Percentiles rank a stretch among this genome's conserved stretches.
These are phyloP conservation scores for Blennius ocellaris DNA, from an alignment of 2,113 vertebrate species.

Conservation along the genomic window DNA sequence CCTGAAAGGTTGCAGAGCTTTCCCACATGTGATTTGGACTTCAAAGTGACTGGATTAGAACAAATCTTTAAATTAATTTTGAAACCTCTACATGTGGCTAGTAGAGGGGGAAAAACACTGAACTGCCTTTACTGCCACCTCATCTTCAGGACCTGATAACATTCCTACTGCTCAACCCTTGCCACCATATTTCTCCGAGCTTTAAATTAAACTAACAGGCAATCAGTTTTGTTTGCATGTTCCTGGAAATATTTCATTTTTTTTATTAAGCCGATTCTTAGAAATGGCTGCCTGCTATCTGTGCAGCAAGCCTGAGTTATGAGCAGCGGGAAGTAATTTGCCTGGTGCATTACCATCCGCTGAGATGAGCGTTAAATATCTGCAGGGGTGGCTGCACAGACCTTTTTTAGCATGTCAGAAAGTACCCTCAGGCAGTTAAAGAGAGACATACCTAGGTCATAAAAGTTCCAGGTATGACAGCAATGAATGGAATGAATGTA, in stretches of 20 bases:
- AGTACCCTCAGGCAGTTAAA: constrained; percentile 48
- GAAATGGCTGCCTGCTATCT: neutral
- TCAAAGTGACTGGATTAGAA: neutral
- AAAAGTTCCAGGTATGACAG: constrained; percentile 51
- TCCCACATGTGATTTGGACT: neutral
- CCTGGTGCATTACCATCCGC: neutral
- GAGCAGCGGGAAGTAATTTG: neutral
- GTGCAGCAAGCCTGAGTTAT: neutral
- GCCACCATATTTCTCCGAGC: neutral
- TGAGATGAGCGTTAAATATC: constrained; percentile 25
- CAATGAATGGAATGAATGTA: constrained; percentile 60
- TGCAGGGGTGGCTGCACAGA: constrained; percentile 21
- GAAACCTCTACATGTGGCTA: neutral
- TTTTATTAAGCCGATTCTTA: no score
- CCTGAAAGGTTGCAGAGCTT: no score
- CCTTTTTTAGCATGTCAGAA: constrained; percentile 41
- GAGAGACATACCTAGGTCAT: constrained; percentile 58
- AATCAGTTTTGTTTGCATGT: neutral
- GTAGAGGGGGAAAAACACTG: neutral
- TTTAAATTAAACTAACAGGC: neutral
- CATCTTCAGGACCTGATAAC: neutral
- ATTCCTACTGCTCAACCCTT: no score
- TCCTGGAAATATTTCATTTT: neutral
- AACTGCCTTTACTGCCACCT: neutral
- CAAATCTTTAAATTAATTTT: neutral